Percentiles rank a stretch among this genome's conserved stretches.
These are phyloP conservation scores for Myzus persicae DNA, from an alignment of 1,140 invertebrate species.

Conservation along the genomic window DNA sequence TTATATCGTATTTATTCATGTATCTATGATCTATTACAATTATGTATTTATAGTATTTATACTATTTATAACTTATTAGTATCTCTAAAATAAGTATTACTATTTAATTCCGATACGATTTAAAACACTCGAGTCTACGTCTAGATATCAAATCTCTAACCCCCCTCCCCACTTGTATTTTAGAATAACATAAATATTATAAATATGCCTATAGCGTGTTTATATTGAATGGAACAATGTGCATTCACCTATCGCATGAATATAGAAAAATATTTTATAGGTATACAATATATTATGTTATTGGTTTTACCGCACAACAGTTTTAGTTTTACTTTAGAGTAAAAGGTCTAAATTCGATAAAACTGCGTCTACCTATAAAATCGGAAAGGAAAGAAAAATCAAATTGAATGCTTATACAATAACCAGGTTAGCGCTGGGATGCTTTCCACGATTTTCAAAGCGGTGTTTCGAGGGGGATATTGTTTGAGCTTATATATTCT, in stretches of 20 bases:
- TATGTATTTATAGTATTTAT: too few relatives aligned
- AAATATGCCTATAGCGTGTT: neutral
- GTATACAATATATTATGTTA: neutral
- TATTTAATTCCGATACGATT: too few relatives aligned
- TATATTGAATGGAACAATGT: neutral
- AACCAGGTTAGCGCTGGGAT: conserved; percentile 40
- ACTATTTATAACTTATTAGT: too few relatives aligned
- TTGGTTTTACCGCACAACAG: neutral
- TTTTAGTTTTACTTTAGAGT: neutral
- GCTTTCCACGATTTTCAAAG: conserved; percentile 40
- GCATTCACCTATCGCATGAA: neutral
- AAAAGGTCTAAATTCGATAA: conserved; percentile 10
- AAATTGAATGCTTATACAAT: conserved; percentile 28
- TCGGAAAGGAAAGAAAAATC: neutral
- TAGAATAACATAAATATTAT: neutral
- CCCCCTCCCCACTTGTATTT: neutral
- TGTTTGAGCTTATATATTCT: conserved; percentile 21
- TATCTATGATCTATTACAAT: neutral
- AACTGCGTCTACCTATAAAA: neutral
- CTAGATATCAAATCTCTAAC: neutral
- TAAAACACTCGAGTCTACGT: neutral
- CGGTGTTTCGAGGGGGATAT: neutral
- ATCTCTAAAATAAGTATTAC: too few relatives aligned
- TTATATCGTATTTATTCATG: neutral
- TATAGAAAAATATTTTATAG: neutral